Conservation (phyloP, 2,113 vertebrate genomes). For the Chaenogobius annularis region DNA sequence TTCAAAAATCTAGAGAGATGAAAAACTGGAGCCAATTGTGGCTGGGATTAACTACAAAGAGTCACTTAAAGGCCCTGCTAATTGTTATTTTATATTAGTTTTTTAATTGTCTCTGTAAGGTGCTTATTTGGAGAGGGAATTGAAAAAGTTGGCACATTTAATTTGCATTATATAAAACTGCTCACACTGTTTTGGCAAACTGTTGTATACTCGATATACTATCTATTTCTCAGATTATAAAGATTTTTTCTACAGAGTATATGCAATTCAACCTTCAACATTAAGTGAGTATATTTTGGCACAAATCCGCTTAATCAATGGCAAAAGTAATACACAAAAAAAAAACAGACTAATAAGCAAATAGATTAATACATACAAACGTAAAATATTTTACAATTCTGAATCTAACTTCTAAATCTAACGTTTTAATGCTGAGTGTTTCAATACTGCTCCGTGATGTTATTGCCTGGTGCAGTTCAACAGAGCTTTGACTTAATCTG, state of each 20-base stretch:
- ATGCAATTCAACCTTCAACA: neutral
- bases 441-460: neutral
- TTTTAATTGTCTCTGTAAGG: neutral
- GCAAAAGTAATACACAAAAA: neutral
- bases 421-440: too few relatives aligned
- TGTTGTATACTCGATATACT: neutral
- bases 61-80: constrained; percentile 32
- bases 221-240: neutral
- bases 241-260: neutral
- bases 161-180: neutral
- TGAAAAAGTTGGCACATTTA: constrained; percentile 21
- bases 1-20: constrained; percentile 47
- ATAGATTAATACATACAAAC: neutral
- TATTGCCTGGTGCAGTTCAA: neutral
- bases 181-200: neutral
- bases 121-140: neutral
- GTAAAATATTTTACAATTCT: neutral
- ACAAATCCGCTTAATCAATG: neutral
- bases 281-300: neutral
- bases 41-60: constrained; percentile 29
- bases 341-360: neutral
- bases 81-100: constrained; percentile 17
- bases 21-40: constrained; percentile 64
- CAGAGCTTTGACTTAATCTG: constrained; percentile 1
- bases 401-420: neutral